These are phyloP conservation scores for Ptyas mucosa DNA, from an alignment of 2,113 vertebrate species.

Conservation along the genomic window DNA sequence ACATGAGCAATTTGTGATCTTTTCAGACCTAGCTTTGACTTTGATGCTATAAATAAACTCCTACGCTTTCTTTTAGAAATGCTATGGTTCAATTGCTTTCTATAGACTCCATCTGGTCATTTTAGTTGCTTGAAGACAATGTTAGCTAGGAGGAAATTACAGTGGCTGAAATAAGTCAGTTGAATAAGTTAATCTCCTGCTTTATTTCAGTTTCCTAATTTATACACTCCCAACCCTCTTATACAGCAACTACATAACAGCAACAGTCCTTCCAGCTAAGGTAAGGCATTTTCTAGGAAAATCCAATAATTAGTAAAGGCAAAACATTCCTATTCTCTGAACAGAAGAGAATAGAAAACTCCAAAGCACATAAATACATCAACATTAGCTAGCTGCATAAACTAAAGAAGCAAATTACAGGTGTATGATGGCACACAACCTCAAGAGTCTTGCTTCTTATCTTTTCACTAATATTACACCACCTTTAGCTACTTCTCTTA, in stretches of 20 bases:
- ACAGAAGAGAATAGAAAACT: not conserved
- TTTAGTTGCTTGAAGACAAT: not conserved
- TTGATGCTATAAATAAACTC: not conserved
- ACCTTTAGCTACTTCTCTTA: too few relatives aligned
- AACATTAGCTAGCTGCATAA: not conserved
- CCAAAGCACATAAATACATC: not conserved
- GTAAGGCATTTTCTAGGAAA: not conserved
- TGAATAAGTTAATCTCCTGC: not conserved
- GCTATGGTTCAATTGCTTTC: not conserved
- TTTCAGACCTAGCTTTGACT: not conserved
- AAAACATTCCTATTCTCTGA: not conserved
- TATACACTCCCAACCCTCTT: not conserved
- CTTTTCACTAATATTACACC: not conserved
- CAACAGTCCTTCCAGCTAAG: not conserved
- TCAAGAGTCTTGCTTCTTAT: not conserved
- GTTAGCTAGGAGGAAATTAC: not conserved
- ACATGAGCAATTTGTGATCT: not conserved
- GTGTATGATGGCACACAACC: not conserved
- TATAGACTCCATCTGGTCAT: not conserved
- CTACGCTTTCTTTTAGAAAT: not conserved
- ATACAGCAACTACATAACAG: not conserved
- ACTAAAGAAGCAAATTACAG: not conserved
- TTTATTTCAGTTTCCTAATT: not conserved
- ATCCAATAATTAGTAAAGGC: not conserved
- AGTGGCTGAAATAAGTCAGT: not conserved